Base-by-base conservation (phyloP, 1,140 invertebrate genomes). In the Pseudomyrmex concolor region DNA sequence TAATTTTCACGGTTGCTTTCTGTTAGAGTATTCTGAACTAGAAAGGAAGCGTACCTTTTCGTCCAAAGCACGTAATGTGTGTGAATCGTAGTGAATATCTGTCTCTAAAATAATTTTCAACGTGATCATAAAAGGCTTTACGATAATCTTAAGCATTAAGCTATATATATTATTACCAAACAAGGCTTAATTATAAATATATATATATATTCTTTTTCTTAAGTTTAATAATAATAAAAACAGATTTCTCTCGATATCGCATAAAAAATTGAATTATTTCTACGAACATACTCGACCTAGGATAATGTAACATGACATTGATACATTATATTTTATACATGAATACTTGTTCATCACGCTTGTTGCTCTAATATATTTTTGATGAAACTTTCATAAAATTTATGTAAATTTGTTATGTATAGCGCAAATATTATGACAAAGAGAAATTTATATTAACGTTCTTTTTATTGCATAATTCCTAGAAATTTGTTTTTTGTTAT, bases 101-200 rank as follows among this genome's bases (percentile, higher is more conserved):
- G 76, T 71, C 60, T 73, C 54, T 86, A 73, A 9, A n/a, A 76
- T 89, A 84, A 89, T 85, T 87, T 87, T 34, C 34, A 84, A 88
- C 85, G 87, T 88, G 86, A 88, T 88, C 72, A 85, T 60, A 73
- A 71, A 76, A 74, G 85, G 86, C 84, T 89, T 89, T 89, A 89
- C 68, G 12, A 55, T 78, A 50, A 60, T 78, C 82, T 71, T 88
- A 81, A 57, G 13, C 71, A 83, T 88, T 78, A 78, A 81, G 76
- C 10, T 87, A 64, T 87, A 82, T 87, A 87, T 84, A 85, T 88
- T 67, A 85, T 60, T 88, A 59, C 80, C 57, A 25, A 87, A 57
- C 51, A 54, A 34, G 34, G 63, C 59, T 73, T 78, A 74, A 88
- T 83, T 85, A 55, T 85, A 25, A 25, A 25, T 25, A 34, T 34